phyloP scores from a whole-genome alignment of 1,140 invertebrate species.

The Pogonomyrmex barbatus region DNA sequence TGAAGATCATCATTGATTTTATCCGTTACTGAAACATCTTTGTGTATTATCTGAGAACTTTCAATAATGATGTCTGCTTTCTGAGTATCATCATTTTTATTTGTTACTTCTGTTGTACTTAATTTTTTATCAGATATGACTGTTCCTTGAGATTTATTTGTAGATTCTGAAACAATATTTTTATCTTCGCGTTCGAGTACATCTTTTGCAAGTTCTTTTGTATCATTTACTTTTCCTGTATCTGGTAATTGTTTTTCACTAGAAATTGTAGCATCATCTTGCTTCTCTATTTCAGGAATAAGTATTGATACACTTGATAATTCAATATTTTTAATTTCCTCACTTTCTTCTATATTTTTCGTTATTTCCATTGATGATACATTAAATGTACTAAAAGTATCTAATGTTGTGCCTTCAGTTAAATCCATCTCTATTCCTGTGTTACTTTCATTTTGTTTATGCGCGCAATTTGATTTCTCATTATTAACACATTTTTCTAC shows the following conservation, averaged over 20 bases:
- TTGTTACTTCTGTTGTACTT: background rate
- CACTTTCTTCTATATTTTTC: background rate
- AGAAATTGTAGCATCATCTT: background rate
- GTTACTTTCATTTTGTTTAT: conserved; percentile 19
- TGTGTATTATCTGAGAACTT: background rate
- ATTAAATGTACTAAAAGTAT: background rate
- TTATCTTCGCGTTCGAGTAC: background rate
- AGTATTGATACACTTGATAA: background rate
- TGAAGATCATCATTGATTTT: conserved; percentile 20
- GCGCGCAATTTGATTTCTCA: background rate
- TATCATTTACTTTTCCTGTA: conserved; percentile 1
- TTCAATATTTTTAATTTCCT: conserved; percentile 9
- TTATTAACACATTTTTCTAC: background rate
- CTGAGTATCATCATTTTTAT: conserved; percentile 5
- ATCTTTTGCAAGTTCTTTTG: background rate
- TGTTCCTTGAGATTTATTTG: conserved; percentile 8
- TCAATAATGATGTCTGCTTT: background rate
- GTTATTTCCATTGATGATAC: background rate
- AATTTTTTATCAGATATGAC: conserved; percentile 20
- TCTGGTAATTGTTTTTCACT: conserved; percentile 28
- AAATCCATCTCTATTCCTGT: background rate
- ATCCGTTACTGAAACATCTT: background rate
- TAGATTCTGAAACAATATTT: background rate
- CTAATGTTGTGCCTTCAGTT: conserved; percentile 6
- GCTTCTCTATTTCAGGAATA: background rate